Evolutionary conservation across 2,797 vertebrate genomes (phyloP).

Genomic region (Phyllotis vaccarum): DNA sequence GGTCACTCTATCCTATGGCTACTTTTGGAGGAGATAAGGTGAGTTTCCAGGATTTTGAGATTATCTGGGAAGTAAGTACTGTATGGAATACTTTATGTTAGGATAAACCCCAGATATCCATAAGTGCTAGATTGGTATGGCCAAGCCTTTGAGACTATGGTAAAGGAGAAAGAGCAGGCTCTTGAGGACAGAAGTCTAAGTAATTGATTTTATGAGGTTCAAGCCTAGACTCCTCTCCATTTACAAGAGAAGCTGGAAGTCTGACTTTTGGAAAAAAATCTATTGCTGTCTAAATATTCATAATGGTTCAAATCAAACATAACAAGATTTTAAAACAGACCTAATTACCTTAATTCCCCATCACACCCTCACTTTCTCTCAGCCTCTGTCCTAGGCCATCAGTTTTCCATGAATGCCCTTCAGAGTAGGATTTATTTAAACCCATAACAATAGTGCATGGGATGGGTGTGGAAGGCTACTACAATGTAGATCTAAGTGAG

Average conservation of each 20-base stretch:
- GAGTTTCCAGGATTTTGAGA: background rate
- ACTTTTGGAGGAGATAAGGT: background rate
- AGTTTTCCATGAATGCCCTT: background rate
- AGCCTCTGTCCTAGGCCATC: background rate
- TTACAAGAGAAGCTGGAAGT: slow-evolving; percentile 38
- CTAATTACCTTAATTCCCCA: slow-evolving; percentile 1
- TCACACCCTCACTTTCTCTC: background rate
- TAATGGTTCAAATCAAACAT: slow-evolving; percentile 32
- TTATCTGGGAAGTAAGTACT: background rate
- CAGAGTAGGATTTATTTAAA: background rate
- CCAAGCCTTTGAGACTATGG: background rate
- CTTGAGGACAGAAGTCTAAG: background rate
- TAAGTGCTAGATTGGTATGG: background rate
- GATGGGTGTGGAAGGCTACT: background rate
- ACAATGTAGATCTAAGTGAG: background rate
- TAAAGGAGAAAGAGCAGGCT: background rate
- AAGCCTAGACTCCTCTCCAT: background rate
- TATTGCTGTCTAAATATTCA: slow-evolving; percentile 52
- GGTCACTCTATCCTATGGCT: background rate
- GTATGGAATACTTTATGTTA: background rate
- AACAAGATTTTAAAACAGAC: slow-evolving; percentile 10
- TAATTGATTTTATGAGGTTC: background rate
- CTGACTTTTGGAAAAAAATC: slow-evolving; percentile 48
- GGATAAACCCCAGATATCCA: background rate
- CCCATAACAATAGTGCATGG: background rate